phyloP scores from a whole-genome alignment of 2,113 vertebrate genomes.

The Gavialis gangeticus region DNA sequence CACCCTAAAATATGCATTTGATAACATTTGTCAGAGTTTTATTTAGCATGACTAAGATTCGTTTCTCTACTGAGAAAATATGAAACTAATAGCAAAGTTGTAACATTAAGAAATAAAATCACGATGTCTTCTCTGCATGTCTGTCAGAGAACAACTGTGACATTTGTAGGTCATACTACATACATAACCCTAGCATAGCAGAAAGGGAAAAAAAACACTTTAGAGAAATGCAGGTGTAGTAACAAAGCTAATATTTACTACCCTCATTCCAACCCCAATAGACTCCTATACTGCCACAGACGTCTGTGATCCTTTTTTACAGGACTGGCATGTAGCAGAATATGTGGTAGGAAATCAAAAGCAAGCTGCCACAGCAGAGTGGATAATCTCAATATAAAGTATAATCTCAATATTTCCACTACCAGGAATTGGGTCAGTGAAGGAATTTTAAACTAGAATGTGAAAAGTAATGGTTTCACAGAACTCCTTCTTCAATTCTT shows the following conservation, averaged over 20 bases:
- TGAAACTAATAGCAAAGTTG: background rate
- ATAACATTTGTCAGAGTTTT: constrained; percentile 26
- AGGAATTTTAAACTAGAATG: no score
- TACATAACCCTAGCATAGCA: background rate
- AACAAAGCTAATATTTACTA: constrained; percentile 4
- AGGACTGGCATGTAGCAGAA: background rate
- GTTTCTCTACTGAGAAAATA: constrained; percentile 47
- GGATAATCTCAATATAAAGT: background rate
- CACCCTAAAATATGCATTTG: constrained; percentile 1
- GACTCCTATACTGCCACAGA: background rate
- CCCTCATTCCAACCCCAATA: background rate
- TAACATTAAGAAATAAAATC: constrained; percentile 46
- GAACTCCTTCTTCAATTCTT: background rate
- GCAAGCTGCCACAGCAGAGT: background rate
- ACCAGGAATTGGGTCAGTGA: background rate
- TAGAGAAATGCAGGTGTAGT: constrained; percentile 6
- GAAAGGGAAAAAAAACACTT: constrained; percentile 1
- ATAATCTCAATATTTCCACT: background rate
- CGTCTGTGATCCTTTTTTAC: background rate
- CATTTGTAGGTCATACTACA: background rate
- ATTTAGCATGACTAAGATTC: constrained; percentile 36
- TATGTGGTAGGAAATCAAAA: background rate
- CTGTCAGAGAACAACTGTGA: constrained; percentile 18
- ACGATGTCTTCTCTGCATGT: background rate
- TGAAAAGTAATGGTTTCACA: no score